Base-by-base conservation (phyloP, 2,113 vertebrate genomes). In the Telmatochromis brachygnathus region DNA sequence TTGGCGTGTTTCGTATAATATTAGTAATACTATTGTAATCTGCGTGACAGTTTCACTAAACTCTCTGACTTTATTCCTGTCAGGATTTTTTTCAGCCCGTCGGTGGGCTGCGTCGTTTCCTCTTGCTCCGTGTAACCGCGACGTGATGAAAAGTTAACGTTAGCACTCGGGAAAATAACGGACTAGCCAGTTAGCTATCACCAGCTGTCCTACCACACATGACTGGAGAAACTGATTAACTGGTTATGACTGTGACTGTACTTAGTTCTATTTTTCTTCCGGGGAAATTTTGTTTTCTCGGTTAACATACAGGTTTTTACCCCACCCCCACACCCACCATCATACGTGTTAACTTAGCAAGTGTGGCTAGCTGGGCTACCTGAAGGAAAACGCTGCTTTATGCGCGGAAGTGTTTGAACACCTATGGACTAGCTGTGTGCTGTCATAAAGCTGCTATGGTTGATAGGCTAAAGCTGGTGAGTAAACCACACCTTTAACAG, bases 401-500 rank as follows among this genome's bases (percentile, higher is more conserved):
- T 55, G 37, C 11, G 14, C 3, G 14, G 45, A 81, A 28, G 21
- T 19, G 35, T 51, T 10, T 15, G 42, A 17, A 47, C 14, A 19
- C 19, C 9, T 15, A 82, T 73, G 45, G 60, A 81, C n/a, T 82
- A 86, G 42, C 21, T 45, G 47, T 26, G 30, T 6, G 4, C 60
- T 13, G 3, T 5, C 5, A 37, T 6, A 14, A 7, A 13, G 86
- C 62, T 79, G 92, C 42, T 26, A 83, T 89, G 91, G 19, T 91
- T 79, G 23, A 54, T 30, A 47, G 14, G 3, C 6, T 11, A 33
- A 51, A 1, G 5, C 58, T 84, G 81, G 88, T 92, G 79, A 89
- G 93, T 91, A 49, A 93, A 94, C 93, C 89, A 89, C 91, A 84
- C 93, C 93, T 90, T 26, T 4, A 79, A 58, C 7, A 1, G 79